These are phyloP conservation scores for Cybosia mesomella DNA, from an alignment of 2,888 invertebrate species.

Conservation along the genomic window DNA sequence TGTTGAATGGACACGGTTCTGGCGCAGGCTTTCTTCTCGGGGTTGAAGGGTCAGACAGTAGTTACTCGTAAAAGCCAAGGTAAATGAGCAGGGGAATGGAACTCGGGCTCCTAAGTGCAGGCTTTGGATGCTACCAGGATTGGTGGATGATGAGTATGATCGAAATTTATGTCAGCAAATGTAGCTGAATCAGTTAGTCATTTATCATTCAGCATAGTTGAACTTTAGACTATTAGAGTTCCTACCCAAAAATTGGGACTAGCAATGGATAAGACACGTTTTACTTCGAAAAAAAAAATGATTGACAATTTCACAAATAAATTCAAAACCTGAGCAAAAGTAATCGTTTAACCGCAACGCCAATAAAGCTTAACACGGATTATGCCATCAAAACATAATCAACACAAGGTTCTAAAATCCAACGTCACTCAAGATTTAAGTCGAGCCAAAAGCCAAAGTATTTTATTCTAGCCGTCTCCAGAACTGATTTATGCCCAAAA, in stretches of 20 bases:
- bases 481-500: slow-evolving; percentile 52
- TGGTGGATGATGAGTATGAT: too few relatives aligned
- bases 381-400: slow-evolving; percentile 4
- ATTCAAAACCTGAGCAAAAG: background rate
- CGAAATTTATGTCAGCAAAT: too few relatives aligned
- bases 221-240: too few relatives aligned
- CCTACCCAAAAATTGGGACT: background rate
- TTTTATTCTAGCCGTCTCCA: slow-evolving; percentile 24
- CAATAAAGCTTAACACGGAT: background rate
- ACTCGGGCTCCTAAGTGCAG: too few relatives aligned
- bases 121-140: too few relatives aligned
- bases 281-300: background rate
- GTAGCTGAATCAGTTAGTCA: too few relatives aligned
- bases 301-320: background rate
- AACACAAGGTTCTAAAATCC: slow-evolving; percentile 12
- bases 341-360: background rate
- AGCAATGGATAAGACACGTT: background rate
- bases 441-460: slow-evolving; percentile 27
- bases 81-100: too few relatives aligned
- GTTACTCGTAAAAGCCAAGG: too few relatives aligned
- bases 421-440: slow-evolving; percentile 36
- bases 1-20: too few relatives aligned
- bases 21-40: too few relatives aligned
- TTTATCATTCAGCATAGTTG: too few relatives aligned
- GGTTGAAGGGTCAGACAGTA: too few relatives aligned